Evolutionary conservation across 2,888 invertebrate species (phyloP), one percentile per base, ranked within the genome.

Genomic region (Lagria hirta): DNA sequence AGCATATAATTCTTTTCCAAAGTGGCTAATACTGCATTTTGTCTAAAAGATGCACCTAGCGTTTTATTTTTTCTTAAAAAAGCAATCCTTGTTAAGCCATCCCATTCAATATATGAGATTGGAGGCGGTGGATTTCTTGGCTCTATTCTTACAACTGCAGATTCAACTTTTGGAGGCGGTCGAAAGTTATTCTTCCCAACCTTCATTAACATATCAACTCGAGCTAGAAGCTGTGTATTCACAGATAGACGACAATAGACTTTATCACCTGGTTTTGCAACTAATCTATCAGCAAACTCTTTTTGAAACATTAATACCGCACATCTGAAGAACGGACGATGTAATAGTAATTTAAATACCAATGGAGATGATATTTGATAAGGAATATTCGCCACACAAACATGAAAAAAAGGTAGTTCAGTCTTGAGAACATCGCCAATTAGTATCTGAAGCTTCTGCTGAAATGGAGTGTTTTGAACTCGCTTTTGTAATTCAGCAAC

Each of bases 121-220:
- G 91, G 87, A 4, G 98, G 98, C 18, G 97, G 94, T 12, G 99
- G 99, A 74, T 96, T 96, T 63, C 88, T 82, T 0, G 99, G 99
- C 68, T 99, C 98, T 66, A 99, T 86, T 62, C 99, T 79, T 0
- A 99, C 96, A 2, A 99, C 98, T 72, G 90, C 91, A 0, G 98
- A 98, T 70, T 99, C 99, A 1, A 99, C 98, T 79, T 98, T 98
- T 3, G 99, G 99, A 23, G 99, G 98, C 10, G 99, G 99, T 50
- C 88, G 82, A 67, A 99, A 99, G 73, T 99, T 99, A 70, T 98
- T 98, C 74, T 91, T 94, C 1, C 97, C 97, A 61, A 98, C 93
- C 81, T 97, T 97, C 90, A 98, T 95, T 15, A 98, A 72, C 78
- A 94, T 83, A 70, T 97, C 95, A 5, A 99, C 96, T 62, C 93